Evolutionary conservation across 2,888 invertebrate genomes (phyloP).

Genomic region (Drosophila fulvimacula): DNA sequence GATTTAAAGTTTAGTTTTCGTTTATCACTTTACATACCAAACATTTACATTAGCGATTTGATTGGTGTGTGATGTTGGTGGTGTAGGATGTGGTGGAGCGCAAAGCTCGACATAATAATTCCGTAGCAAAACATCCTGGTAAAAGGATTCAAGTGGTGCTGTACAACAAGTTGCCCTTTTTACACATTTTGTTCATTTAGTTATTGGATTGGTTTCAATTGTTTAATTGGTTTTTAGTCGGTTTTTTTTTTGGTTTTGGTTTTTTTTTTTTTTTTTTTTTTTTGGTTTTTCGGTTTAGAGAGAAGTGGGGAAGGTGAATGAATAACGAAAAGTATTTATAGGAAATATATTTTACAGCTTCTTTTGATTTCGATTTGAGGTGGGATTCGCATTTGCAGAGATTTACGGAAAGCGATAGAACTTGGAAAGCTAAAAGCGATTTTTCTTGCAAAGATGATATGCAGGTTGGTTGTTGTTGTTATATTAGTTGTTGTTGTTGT

Average conservation of each 20-base stretch:
- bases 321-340: conserved; percentile 78
- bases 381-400: conserved; percentile 27
- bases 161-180: conserved; percentile 82
- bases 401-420: conserved; percentile 52
- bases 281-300: conserved; percentile 33
- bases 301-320: conserved; percentile 71
- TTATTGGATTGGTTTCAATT: conserved; percentile 56
- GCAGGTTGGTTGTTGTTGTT: conserved; percentile 45
- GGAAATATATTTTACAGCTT: conserved; percentile 76
- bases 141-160: conserved; percentile 82
- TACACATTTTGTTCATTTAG: conserved; percentile 67
- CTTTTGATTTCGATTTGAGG: conserved; percentile 31
- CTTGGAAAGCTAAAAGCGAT: conserved; percentile 54
- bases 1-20: conserved; percentile 41
- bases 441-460: conserved; percentile 30
- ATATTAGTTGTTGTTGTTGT: conserved; percentile 39
- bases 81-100: conserved; percentile 81
- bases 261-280: neutral
- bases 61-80: conserved; percentile 81
- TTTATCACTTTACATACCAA: conserved; percentile 80
- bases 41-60: conserved; percentile 81
- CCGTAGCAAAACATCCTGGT: conserved; percentile 81
- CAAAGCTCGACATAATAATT: conserved; percentile 82
- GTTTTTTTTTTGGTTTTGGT: conserved; percentile 5
- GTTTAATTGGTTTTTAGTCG: conserved; percentile 44